Percentiles rank a stretch among this genome's conserved stretches.
Conservation (phyloP, 2,888 invertebrate species). For the Morpho helenor region DNA sequence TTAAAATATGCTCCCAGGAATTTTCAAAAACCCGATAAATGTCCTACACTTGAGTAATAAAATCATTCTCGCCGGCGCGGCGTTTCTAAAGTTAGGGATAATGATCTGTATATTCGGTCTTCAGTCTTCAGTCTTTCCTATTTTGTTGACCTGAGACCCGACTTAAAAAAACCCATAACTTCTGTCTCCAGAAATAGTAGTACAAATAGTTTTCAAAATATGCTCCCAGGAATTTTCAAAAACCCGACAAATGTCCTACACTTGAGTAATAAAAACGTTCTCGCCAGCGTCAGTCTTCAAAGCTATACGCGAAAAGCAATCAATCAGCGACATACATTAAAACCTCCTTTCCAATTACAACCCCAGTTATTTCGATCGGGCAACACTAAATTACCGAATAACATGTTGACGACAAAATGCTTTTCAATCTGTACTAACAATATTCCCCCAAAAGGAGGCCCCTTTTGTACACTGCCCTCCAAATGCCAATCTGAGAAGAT, state of each 20-base stretch:
- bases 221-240: no score
- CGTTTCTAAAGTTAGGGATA: no score
- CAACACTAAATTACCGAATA: conserved; percentile 78
- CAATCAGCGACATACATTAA: conserved; percentile 36
- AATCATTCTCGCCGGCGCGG: background rate
- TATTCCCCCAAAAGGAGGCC: conserved; percentile 54
- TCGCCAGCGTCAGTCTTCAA: conserved; percentile 13
- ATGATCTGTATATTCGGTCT: no score
- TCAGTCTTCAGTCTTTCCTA: no score
- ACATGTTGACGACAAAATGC: conserved; percentile 77
- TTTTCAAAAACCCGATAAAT: no score
- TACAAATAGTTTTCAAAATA: no score
- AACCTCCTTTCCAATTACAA: conserved; percentile 58
- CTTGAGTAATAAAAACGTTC: background rate
- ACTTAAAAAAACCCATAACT: no score
- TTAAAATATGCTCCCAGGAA: no score
- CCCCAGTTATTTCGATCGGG: conserved; percentile 66
- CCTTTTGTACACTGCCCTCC: conserved; percentile 61
- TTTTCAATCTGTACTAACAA: conserved; percentile 72
- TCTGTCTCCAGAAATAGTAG: no score
- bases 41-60: no score
- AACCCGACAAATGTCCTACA: no score
- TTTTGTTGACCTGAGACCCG: no score
- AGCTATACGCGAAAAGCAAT: conserved; percentile 32
- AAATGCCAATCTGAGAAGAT: conserved; percentile 77